Conservation (phyloP, 2,113 vertebrate genomes). For the Cardinalis cardinalis region DNA sequence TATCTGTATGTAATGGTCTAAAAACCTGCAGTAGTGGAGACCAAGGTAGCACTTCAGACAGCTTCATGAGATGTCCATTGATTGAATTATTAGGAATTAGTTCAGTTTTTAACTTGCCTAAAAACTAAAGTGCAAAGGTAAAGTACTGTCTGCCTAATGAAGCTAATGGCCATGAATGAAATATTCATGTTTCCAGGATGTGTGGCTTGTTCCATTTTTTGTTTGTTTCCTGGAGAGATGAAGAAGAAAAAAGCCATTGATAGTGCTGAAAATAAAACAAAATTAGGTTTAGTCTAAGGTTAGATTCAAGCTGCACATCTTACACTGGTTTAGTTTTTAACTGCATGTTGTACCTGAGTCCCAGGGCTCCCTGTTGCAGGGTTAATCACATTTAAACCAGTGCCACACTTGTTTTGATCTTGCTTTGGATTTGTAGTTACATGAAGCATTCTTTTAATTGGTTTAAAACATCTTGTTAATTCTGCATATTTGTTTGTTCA, state of each 20-base stretch:
- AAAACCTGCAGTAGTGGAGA: background rate
- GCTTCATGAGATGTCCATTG: background rate
- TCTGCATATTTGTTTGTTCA: constrained; percentile 38
- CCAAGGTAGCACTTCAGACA: background rate
- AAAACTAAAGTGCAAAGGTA: background rate
- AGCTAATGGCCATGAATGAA: background rate
- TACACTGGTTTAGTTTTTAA: background rate
- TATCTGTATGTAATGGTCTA: background rate
- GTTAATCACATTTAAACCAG: background rate
- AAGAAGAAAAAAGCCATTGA: background rate
- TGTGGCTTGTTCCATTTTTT: background rate
- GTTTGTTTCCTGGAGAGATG: background rate
- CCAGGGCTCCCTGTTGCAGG: background rate
- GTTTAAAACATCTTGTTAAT: constrained; percentile 23
- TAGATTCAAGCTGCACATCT: background rate
- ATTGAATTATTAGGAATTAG: background rate
- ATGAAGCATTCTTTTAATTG: constrained; percentile 3
- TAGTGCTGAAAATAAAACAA: background rate
- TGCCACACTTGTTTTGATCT: background rate
- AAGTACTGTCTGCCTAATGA: background rate
- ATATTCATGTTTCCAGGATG: background rate
- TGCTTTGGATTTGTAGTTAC: background rate
- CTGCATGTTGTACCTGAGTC: background rate
- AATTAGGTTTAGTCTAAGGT: background rate
- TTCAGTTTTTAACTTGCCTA: background rate